These are phyloP conservation scores for Dolichoris vasculosae DNA, from an alignment of 1,140 invertebrate species.

Conservation along the genomic window DNA sequence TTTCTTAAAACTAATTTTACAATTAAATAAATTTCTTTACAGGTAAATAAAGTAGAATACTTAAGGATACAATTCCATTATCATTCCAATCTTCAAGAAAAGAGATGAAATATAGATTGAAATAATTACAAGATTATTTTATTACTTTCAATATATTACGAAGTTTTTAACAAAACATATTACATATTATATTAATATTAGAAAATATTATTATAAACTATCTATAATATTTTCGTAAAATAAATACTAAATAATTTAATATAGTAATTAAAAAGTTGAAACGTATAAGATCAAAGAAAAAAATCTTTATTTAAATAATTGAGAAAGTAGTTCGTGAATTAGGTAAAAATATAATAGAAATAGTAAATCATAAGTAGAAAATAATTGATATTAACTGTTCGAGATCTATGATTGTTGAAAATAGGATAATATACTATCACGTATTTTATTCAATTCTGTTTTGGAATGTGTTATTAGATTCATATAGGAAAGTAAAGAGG, in stretches of 20 bases:
- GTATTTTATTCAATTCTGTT: not conserved
- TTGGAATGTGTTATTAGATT: not conserved
- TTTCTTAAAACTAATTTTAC: not conserved
- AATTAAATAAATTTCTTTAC: no score
- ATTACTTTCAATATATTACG: not conserved
- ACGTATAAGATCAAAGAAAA: no score
- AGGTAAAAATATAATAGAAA: not conserved
- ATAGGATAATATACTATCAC: not conserved
- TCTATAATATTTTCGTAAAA: no score
- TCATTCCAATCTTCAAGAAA: not conserved
- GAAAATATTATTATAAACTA: not conserved
- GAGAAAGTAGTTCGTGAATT: no score
- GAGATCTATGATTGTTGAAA: not conserved
- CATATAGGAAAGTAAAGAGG: not conserved
- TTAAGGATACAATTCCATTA: not conserved
- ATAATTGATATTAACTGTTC: not conserved
- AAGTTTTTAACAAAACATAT: not conserved
- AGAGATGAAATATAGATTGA: not conserved
- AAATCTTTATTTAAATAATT: no score
- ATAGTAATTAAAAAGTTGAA: not conserved
- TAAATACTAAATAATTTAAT: not conserved
- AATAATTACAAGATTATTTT: conserved; percentile 5
- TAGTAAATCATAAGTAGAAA: not conserved
- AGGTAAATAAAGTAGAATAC: not conserved
- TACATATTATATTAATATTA: not conserved